Evolutionary conservation across 2,888 invertebrate species (phyloP), one percentile per base, ranked within the genome.

Genomic region (Hemicrepidius hirtus): DNA sequence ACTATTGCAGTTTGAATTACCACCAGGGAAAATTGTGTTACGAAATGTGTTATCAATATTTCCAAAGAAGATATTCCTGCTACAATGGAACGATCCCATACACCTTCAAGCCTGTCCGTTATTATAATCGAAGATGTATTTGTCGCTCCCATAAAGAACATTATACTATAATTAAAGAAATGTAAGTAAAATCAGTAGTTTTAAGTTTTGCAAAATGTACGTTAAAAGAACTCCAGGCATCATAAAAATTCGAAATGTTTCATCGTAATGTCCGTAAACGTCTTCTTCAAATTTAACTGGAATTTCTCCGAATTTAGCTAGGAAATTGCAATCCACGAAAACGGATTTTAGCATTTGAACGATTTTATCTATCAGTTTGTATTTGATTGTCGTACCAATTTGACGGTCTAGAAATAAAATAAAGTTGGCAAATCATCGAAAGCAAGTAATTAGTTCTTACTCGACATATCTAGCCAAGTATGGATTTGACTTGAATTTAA

Each of bases 71-170:
- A 91, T 10, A 97, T 95, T 7, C 97, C 96, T 75, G 97, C 95
- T 5, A 96, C 94, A 0, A 95, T 89, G 68, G 94, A 95, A 72
- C 97, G 88, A 84, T 97, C 95, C 93, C 97, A 93, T 75, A 97
- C 91, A 3, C 97, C 96, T 84, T 95, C 95, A 79, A 92, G 89
- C 37, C 93, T 90, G 84, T 96, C 96, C 0, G 93, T 88, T 75
- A 96, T 93, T 82, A 96, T 92, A 20, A 95, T 91, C 0, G 95
- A 91, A 0, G 96, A 94, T 0, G 96, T 96, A 83, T 96, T 91
- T 44, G 95, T 91, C 0, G 95, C 92, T 0, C 96, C 93, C 87
- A 97, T 87, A 87, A 97, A 95, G 88, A 95, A 97, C 40, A 94
- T 90, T 80, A 96, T 92, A 24, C 96, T 96, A 86, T 24, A 86